Base-by-base conservation (phyloP, 2,113 vertebrate species). In the Callipepla squamata region DNA sequence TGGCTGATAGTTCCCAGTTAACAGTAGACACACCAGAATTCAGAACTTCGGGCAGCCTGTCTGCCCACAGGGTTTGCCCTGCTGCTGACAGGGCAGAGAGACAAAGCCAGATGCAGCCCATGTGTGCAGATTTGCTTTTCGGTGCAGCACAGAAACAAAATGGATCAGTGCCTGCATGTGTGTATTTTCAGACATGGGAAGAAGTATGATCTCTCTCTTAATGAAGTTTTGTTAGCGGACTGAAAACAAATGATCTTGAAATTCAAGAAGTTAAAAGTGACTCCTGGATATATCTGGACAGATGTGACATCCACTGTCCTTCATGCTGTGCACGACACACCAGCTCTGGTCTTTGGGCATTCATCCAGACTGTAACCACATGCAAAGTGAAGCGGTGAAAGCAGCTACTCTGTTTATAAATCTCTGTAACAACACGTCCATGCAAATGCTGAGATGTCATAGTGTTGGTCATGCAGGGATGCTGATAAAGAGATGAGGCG, bases 51-150 rank as follows among this genome's bases (percentile, higher is more conserved):
- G 73, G 57, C 34, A 90, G 14, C 44, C 5, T 77, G 53, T 90
- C 55, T 85, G n/a, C 21, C 13, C 47, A 9, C 47, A 25, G 20
- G 0, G 0, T 47, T 89, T 5, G 2, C 42, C 17, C 4, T 3
- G 5, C 45, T 62, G 62, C 4, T 6, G 32, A 81, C 11, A 11
- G 26, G 11, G 5, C 34, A 36, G 36, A 77, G 20, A 63, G 8
- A 18, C 47, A 25, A 55, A 77, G 8, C 68, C 92, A 61, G 61
- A 26, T 61, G 66, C 21, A 79, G 44, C 20, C 69, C 66, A 38
- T 4, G 28, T 58, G 50, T 73, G 80, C 1, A 13, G 40, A 42
- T 80, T 25, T 80, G 8, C 13, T 83, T 50, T 82, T 80, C 7
- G 2, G 36, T 53, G 55, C 20, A 80, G 53, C 30, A 40, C 57